Base-by-base conservation (phyloP, 2,113 vertebrate species). In the Apodemus speciosus region DNA sequence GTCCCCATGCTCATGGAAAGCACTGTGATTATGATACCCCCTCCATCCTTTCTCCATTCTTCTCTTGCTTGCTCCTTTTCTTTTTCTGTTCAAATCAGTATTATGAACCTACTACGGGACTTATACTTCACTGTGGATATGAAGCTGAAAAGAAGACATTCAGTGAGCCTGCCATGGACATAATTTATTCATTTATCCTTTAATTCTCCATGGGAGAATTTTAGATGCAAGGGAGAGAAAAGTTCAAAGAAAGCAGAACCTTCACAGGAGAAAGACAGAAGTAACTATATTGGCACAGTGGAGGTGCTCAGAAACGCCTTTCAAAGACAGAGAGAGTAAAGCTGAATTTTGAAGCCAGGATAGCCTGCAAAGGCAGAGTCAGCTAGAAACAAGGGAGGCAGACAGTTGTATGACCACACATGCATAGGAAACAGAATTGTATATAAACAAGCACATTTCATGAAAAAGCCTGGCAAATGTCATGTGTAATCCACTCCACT, bases 391-490 rank as follows among this genome's bases (percentile, higher is more conserved):
- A 46, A 38, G 21, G 30, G 20, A 38, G 35, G 9, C 2, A 16
- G 14, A 35, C 20, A 69, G 25, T 20, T 20, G 9, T 0, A 8
- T 20, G 2, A 68, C 30, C 21, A 62, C 13, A 3, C 6, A 49
- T 32, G 25, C 40, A 46, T 5, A 84, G 40, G 4, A 38, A 9
- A 6, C 2, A 30, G 51, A 84, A 35, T 4, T 53, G 16, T 18
- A 25, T 0, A n/a, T 7, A 0, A 4, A 58, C 64, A 53, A 58
- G 32, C 27, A 66, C 75, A 89, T 69, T 13, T 2, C 1, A 2
- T 0, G 16, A 83, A 25, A 10, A 16, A 46, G 4, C 6, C 9
- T 9, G 27, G n/a, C 0, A 2, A 2, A 1, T 35, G 23, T 25
- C 35, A 18, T 5, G 0, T 68, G 23, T 53, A 9, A 6, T 2